Evolutionary conservation across 2,797 vertebrate species (phyloP), one percentile per base, ranked within the genome.

Genomic region (Malacoraja senta): DNA sequence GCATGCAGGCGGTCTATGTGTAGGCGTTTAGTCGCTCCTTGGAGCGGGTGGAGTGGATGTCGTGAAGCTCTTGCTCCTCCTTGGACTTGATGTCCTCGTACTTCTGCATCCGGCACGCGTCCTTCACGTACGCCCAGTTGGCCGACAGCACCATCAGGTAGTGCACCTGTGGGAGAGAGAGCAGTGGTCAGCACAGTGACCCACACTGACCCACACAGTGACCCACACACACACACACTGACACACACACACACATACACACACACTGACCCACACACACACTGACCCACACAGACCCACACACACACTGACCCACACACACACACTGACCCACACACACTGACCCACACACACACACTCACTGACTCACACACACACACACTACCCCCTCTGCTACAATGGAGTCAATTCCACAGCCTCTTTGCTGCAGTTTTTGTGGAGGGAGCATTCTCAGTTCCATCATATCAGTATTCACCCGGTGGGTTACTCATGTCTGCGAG

Each of bases 61-160:
- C 98, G 0, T 99, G 99, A 93, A 99, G 98, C 96, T 99, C 99
- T 95, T 99, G 99, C 93, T 99, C 99, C 95, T 99, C 99, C 97
- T 99, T 99, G 7, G 99, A 99, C 95, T 99, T 99, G 96, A 99
- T 99, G 96, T 99, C 99, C 95, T 99, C 98, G 0, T 99, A 99
- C 94, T 99, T 99, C 95, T 99, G 99, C 98, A 99, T 98, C 95
- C 98, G 97, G 96, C 98, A 99, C n/a, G 99, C 99, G 53, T 99
- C 98, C 95, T 99, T 99, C 96, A 99, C 98, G 0, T 99, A 99
- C 94, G 98, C 98, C 99, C 99, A 99, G 96, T 99, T 99, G 94
- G 99, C 98, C 61, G 98, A 99, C 93, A 99, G 97, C 93, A 99
- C 98, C 99, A 99, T 99, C 95, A 99, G 96, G 95, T 99, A 99